A percentile compares a stretch with the other conserved stretches of the same genome.
These are phyloP conservation scores for Tretioscincus oriximinensis DNA, from an alignment of 2,113 vertebrate species.

Conservation along the genomic window DNA sequence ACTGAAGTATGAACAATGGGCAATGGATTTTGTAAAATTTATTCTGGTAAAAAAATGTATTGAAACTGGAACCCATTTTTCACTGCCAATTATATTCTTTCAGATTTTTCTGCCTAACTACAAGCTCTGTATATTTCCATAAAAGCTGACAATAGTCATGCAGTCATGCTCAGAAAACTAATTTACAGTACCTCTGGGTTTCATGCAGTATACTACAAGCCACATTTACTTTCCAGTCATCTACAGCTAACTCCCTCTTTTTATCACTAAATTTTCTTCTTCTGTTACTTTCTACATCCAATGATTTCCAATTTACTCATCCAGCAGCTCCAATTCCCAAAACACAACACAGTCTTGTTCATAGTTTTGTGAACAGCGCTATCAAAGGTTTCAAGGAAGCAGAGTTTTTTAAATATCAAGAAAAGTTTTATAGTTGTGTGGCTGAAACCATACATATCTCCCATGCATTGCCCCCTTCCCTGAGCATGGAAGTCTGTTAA, in stretches of 20 bases:
- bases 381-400: background rate
- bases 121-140: background rate
- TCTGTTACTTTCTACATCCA: background rate
- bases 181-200: background rate
- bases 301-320: too few species aligned
- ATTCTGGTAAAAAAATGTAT: background rate
- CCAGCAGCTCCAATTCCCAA: background rate
- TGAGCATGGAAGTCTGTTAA: too few species aligned
- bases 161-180: background rate
- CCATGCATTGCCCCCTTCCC: too few species aligned
- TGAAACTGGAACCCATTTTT: background rate
- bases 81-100: background rate
- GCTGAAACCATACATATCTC: too few species aligned
- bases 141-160: background rate
- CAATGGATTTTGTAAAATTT: too few species aligned
- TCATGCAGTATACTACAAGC: background rate
- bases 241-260: background rate
- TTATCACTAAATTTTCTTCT: background rate
- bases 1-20: too few species aligned
- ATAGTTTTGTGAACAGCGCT: background rate
- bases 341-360: too few species aligned
- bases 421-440: background rate
- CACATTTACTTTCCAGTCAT: background rate
- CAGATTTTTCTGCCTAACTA: slow-evolving; percentile 2
- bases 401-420: background rate